Conservation (phyloP, 2,797 vertebrate genomes). For the Cossypha caffra region DNA sequence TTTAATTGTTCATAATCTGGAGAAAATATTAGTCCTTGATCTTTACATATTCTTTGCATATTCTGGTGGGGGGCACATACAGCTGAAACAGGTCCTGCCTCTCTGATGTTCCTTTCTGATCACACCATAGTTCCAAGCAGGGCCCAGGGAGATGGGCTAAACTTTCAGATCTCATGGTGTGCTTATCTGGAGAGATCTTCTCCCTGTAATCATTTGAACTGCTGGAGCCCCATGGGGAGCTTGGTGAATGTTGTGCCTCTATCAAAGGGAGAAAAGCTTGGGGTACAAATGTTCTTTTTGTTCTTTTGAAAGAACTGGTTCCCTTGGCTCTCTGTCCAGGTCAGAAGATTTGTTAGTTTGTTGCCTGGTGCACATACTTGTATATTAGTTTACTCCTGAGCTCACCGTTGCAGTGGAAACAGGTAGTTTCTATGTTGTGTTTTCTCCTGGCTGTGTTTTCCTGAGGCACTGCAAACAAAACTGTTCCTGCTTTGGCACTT, state of each 20-base stretch:
- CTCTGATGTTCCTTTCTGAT: not conserved
- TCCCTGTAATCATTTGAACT: not conserved
- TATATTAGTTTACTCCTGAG: not conserved
- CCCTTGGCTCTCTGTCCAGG: not conserved
- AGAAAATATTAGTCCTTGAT: not conserved
- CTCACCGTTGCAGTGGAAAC: not conserved
- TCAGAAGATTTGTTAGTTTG: not conserved
- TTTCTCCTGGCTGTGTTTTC: not conserved
- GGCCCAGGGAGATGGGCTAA: not conserved
- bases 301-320: not conserved
- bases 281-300: not conserved
- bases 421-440: not conserved
- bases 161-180: not conserved
- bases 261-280: not conserved
- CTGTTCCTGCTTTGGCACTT: not conserved
- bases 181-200: not conserved
- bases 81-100: not conserved
- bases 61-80: not conserved
- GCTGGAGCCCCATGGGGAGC: accelerated
- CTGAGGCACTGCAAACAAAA: not conserved
- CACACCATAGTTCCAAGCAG: not conserved
- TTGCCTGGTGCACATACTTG: not conserved
- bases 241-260: not conserved
- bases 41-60: not conserved
- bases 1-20: not conserved